Base-by-base conservation (phyloP, 2,888 invertebrate species). In the Chirona hameri region DNA sequence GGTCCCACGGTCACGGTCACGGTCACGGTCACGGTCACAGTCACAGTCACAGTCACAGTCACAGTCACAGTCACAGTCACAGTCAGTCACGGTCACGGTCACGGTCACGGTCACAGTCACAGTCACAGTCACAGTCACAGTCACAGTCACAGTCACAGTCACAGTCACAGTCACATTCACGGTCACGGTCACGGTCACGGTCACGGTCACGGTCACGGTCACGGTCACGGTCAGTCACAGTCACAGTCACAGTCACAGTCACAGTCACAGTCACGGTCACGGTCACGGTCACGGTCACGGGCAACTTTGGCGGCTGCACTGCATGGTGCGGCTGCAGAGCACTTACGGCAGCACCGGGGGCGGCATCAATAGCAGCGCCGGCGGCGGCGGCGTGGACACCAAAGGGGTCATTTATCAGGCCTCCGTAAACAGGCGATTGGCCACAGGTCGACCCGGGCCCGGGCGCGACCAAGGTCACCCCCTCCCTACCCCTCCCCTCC, bases 381-480 rank as follows among this genome's bases (percentile, higher is more conserved):
- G 72, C 31, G 72, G 72, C 1, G 39, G 24, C 76, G 76, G 14
- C 76, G 7, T 9, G 27, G 46, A 9, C 76, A 12, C 27, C 46
- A 46, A 46, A 76, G 76, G 39, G 10, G 39, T 27, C 76, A 76
- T 76, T 76, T 76, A 76, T 46, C 76, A 76, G 39, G 15, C 39
- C 21, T 7, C 76, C 39, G 76, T 76, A 76, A 76, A 76, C 76
- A 76, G 39, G 4, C 39, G 12, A 76, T 76, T 76, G 76, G 76
- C 76, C 24, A 27, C 76, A 46, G 76, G 24, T 39, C 46, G 76
- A 27, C 27, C 76, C 46, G 18, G 18, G 72, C 0, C 27, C 27
- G 18, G 21, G 24, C 24, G 76, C 76, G 76, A 24, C 46, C 76
- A 76, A 76, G 76, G 76, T 27, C 76, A 24, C 39, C 24, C 76